Conservation (phyloP, 2,797 vertebrate species). For the Morelia viridis region DNA sequence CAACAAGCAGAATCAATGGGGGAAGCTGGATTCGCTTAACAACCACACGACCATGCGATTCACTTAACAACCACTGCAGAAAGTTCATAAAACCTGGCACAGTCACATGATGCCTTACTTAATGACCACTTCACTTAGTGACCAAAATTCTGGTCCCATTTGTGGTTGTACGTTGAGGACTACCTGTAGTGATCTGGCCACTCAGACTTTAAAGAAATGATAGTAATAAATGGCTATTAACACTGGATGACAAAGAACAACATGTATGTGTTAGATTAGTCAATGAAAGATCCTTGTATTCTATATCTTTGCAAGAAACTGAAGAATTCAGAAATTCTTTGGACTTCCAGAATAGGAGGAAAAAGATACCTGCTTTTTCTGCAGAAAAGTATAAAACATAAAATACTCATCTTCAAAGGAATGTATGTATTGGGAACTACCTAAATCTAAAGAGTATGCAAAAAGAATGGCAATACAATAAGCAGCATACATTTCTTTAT, state of each 20-base stretch:
- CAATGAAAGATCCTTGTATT: neutral
- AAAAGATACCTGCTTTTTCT: neutral
- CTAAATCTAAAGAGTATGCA: neutral
- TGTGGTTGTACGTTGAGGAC: too few species aligned
- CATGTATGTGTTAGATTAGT: neutral
- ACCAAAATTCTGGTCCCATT: too few species aligned
- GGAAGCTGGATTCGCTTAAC: too few species aligned
- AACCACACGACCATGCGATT: too few species aligned
- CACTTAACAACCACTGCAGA: too few species aligned
- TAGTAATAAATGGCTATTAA: neutral
- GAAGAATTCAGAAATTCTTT: neutral
- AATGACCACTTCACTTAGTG: too few species aligned
- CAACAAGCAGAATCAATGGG: too few species aligned
- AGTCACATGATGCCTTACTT: too few species aligned
- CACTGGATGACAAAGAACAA: neutral
- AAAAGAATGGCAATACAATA: neutral
- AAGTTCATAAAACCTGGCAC: too few species aligned
- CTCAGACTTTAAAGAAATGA: conserved; percentile 17
- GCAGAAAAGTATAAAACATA: neutral
- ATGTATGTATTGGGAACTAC: neutral
- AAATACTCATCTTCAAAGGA: neutral
- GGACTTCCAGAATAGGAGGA: neutral
- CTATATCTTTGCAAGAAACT: neutral
- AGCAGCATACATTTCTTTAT: neutral
- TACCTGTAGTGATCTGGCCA: neutral